Evolutionary conservation across 2,797 vertebrate species (phyloP).

Genomic region (Channa striata): DNA sequence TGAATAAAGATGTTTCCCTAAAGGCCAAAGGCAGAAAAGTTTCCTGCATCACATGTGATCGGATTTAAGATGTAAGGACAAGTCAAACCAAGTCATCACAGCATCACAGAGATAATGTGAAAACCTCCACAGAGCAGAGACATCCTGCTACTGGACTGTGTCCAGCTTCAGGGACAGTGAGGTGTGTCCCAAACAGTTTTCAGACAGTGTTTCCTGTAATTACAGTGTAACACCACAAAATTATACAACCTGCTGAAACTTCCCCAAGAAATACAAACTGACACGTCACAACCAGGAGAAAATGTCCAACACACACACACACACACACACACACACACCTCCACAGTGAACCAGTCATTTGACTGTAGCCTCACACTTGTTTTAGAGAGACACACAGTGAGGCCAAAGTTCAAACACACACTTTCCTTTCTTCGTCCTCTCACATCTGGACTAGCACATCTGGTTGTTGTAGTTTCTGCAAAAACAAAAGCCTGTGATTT

Average conservation of each 20-base stretch:
- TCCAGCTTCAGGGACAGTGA: background rate
- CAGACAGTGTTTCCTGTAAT: background rate
- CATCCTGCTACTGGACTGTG: too few species aligned
- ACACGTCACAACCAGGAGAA: background rate
- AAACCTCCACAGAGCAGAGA: background rate
- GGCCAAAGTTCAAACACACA: slow-evolving; percentile 18
- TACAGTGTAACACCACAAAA: background rate
- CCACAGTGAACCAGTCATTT: too few species aligned
- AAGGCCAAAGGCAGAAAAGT: too few species aligned
- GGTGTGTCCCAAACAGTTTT: background rate
- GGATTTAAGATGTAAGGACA: too few species aligned
- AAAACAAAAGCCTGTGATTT: slow-evolving; percentile 46
- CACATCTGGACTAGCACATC: slow-evolving; percentile 74
- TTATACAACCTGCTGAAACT: background rate
- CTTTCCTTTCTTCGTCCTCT: slow-evolving; percentile 35
- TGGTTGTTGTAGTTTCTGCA: slow-evolving; percentile 49
- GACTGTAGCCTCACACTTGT: too few species aligned
- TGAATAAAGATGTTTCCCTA: too few species aligned
- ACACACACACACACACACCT: too few species aligned
- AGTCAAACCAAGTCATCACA: too few species aligned
- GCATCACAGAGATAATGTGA: background rate
- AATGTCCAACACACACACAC: background rate
- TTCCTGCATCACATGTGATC: too few species aligned
- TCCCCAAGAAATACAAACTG: background rate
- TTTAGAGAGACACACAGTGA: background rate